Percentiles rank a stretch among this genome's conserved stretches.
Conservation (phyloP, 2,797 vertebrate species). For the Saxicola maurus region DNA sequence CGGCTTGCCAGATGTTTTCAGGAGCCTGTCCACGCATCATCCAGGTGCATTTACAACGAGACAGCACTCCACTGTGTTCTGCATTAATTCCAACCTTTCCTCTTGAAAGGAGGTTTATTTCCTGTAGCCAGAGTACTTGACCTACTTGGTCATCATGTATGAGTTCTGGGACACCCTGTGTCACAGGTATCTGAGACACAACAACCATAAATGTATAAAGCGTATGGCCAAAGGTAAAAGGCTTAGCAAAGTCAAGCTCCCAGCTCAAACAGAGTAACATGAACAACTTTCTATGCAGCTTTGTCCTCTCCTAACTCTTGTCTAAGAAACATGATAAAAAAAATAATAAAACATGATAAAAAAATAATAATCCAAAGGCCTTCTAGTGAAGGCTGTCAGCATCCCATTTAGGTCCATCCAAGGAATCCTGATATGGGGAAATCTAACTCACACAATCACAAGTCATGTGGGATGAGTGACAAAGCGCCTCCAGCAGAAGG, state of each 20-base stretch:
- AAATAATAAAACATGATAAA: not conserved
- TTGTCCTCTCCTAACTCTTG: not conserved
- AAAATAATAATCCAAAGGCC: not conserved
- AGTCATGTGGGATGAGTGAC: rapidly evolving
- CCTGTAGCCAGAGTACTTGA: not conserved
- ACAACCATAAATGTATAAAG: not conserved
- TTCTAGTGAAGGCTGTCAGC: not conserved
- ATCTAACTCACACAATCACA: not conserved
- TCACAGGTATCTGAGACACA: not conserved
- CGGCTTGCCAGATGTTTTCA: not conserved
- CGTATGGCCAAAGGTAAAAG: not conserved
- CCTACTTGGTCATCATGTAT: rapidly evolving
- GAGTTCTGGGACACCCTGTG: not conserved
- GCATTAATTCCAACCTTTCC: not conserved
- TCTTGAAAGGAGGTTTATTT: not conserved
- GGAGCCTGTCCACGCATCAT: not conserved
- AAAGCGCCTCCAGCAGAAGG: not conserved
- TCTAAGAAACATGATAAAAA: not conserved
- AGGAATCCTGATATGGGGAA: not conserved
- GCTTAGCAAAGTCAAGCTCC: not conserved
- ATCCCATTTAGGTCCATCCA: not conserved
- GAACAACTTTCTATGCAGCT: not conserved
- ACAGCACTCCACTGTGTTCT: not conserved
- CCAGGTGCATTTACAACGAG: not conserved
- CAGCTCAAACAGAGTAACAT: not conserved